Evolutionary conservation across 2,113 vertebrate genomes (phyloP).

Genomic region (Oryzias celebensis): DNA sequence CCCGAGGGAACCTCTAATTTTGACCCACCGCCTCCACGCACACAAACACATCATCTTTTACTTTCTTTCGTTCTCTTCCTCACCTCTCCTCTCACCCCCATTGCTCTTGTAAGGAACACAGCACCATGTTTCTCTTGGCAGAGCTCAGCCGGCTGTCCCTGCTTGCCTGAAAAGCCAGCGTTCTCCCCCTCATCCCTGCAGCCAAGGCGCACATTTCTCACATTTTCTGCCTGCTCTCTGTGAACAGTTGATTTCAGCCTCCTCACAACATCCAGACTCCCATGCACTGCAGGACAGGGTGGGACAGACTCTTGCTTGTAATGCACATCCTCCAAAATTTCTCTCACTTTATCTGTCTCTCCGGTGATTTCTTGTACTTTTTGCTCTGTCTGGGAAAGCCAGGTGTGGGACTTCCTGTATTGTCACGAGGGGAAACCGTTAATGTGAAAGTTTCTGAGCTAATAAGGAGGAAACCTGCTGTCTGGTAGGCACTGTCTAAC

Average conservation of each 20-base stretch:
- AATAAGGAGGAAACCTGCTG: constrained; percentile 58
- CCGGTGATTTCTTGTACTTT: constrained; percentile 58
- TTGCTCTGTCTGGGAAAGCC: constrained; percentile 43
- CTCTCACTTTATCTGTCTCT: constrained; percentile 40
- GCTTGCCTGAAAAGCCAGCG: constrained; percentile 76
- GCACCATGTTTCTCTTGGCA: constrained; percentile 80
- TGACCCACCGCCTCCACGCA: constrained; percentile 16
- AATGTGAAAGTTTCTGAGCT: constrained; percentile 57
- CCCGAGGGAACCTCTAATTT: constrained; percentile 65
- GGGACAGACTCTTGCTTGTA: constrained; percentile 62
- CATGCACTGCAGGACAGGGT: constrained; percentile 63
- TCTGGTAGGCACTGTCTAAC: constrained; percentile 47
- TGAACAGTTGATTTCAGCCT: constrained; percentile 66
- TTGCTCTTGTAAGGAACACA: constrained; percentile 70
- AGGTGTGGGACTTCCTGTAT: constrained; percentile 66
- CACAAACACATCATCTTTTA: constrained; percentile 30
- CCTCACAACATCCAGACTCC: constrained; percentile 57
- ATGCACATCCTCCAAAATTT: constrained; percentile 59
- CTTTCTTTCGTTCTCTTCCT: constrained; percentile 37
- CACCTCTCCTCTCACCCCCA: constrained; percentile 57
- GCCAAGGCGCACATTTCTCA: constrained; percentile 80
- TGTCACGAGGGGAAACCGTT: constrained; percentile 49
- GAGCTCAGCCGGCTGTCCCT: constrained; percentile 80
- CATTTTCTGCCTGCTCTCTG: constrained; percentile 78
- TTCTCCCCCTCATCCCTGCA: constrained; percentile 69